phyloP scores from a whole-genome alignment of 2,888 invertebrate species.

The Mystacides longicornis region DNA sequence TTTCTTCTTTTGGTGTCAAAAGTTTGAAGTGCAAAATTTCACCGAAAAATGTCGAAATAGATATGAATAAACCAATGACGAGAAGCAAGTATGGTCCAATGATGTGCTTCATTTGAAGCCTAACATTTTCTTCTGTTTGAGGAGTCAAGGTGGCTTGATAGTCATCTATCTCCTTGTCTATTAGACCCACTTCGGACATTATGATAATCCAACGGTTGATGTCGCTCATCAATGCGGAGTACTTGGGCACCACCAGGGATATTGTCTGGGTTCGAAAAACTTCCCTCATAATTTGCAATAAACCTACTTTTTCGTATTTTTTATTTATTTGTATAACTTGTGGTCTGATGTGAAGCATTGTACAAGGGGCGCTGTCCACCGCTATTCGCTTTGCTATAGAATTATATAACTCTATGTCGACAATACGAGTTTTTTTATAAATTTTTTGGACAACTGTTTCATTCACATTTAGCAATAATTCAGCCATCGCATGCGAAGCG shows the following conservation, averaged over 20 bases:
- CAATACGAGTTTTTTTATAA: conserved; percentile 2
- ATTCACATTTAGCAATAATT: conserved; percentile 11
- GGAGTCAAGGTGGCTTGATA: neutral
- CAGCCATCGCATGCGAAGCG: conserved; percentile 7
- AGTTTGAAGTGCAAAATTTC: conserved; percentile 12
- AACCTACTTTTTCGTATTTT: conserved; percentile 8
- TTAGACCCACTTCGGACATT: conserved; percentile 16
- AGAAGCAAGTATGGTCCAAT: conserved; percentile 15
- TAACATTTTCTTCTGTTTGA: conserved; percentile 5
- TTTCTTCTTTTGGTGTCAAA: neutral
- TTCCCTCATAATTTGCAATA: conserved; percentile 15
- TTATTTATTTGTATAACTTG: conserved; percentile 14
- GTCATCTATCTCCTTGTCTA: conserved; percentile 19
- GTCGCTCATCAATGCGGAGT: conserved; percentile 11
- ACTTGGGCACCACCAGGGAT: conserved; percentile 11
- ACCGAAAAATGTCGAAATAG: conserved; percentile 9
- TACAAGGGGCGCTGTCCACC: neutral
- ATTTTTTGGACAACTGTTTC: conserved; percentile 13
- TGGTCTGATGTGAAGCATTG: conserved; percentile 12
- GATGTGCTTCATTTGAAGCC: conserved; percentile 14
- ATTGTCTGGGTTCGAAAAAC: conserved; percentile 17
- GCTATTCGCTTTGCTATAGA: conserved; percentile 8
- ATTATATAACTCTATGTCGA: conserved; percentile 6
- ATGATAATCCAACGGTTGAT: conserved; percentile 14
- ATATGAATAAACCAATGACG: conserved; percentile 9